Base-by-base conservation (phyloP, 1,140 invertebrate genomes). In the Metopolophium dirhodum region DNA sequence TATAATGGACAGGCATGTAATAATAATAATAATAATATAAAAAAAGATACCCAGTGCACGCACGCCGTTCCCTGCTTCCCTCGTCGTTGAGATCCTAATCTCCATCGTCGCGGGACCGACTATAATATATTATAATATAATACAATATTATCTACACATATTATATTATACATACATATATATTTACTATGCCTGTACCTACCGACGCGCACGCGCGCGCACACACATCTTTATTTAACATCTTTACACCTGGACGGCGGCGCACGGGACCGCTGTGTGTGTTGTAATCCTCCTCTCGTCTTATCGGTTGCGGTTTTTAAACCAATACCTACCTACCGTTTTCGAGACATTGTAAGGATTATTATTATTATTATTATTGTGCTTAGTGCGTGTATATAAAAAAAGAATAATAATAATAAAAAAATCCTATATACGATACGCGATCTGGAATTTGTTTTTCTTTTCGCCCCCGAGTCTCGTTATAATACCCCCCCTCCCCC, bases 221-320 rank as follows among this genome's bases (percentile, higher is more conserved):
- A 7, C 91, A 86, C 49, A 93, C 91, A 85, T 93, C 91, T 93
- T 93, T 93, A 93, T 93, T 93, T 85, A 93, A 86, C 35, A 83
- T 93, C 91, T 85, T 93, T 93, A 93, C 91, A 93, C 91, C 91
- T 93, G 91, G 91, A 93, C 91, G 20, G 14, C 49, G 88, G 51
- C 85, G 90, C 90, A 92, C 90, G 90, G 91, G 91, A 92, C 45
- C 26, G 37, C 57, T 23, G 41, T 30, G 14, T 41, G 37, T 41
- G 61, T 47, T 20, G 82, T 86, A 86, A 93, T 93, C 77, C 77
- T 41, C 91, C 14, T 57, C 87, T 41, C 45, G 49, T 93, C 91
- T 93, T 93, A 93, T 93, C 91, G 91, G 82, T 93, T 93, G 91
- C 91, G 91, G 91, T 93, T 93, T 93, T 93, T 93, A 93, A 93